Percentiles rank a stretch among this genome's conserved stretches.
phyloP scores from a whole-genome alignment of 2,797 vertebrate species.

The Nasua narica region DNA sequence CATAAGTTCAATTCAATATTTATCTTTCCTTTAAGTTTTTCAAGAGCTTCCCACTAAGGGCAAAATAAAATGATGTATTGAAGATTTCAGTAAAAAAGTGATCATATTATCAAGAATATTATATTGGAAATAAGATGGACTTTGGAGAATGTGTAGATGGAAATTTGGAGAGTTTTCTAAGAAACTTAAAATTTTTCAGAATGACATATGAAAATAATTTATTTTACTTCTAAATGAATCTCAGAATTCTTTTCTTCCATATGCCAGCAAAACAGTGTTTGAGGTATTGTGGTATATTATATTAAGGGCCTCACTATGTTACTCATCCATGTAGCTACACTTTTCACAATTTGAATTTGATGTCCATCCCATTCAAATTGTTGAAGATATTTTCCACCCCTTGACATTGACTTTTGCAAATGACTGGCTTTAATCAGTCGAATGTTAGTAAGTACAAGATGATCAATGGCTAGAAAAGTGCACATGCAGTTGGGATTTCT shows the following conservation, averaged over 20 bases:
- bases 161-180: background rate
- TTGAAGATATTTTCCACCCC: background rate
- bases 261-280: background rate
- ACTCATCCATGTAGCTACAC: background rate
- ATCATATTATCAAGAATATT: background rate
- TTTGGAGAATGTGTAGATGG: background rate
- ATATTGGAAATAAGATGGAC: background rate
- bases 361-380: background rate
- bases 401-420: background rate
- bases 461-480: background rate
- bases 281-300: background rate
- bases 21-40: background rate
- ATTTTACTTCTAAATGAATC: background rate
- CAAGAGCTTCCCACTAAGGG: background rate
- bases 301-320: background rate
- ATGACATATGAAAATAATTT: background rate
- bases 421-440: background rate
- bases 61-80: background rate
- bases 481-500: background rate
- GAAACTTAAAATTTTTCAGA: background rate
- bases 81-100: background rate
- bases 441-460: background rate
- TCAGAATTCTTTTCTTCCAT: background rate
- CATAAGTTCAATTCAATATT: background rate
- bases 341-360: background rate